Evolutionary conservation across 2,888 invertebrate genomes (phyloP).

Genomic region (Cordylochernes scorpioides): DNA sequence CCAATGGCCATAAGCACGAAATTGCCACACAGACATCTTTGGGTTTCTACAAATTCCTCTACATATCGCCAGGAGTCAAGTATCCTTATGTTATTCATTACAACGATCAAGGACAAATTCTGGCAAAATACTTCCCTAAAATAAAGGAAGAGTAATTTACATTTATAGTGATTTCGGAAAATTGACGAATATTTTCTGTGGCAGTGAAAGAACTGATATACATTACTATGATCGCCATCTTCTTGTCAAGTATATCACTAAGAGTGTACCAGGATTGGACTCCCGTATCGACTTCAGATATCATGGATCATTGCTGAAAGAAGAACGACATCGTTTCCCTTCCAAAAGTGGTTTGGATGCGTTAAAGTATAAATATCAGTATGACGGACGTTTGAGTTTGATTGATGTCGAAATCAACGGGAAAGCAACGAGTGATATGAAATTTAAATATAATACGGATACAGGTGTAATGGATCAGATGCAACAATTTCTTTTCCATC

Average conservation of each 20-base stretch:
- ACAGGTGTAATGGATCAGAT: constrained; percentile 54
- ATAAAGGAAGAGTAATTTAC: constrained; percentile 62
- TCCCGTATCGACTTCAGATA: constrained; percentile 16
- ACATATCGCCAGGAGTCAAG: constrained; percentile 42
- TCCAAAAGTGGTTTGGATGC: constrained; percentile 69
- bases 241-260: constrained; percentile 15
- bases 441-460: constrained; percentile 42
- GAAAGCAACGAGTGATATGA: constrained; percentile 12
- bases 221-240: constrained; percentile 16
- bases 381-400: constrained; percentile 30
- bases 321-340: constrained; percentile 42
- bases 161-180: constrained; percentile 58
- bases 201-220: constrained; percentile 19
- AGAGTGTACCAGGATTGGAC: constrained; percentile 15
- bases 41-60: constrained; percentile 52
- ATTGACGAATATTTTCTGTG: constrained; percentile 25
- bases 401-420: constrained; percentile 14
- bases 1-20: constrained; percentile 63
- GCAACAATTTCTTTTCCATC: constrained; percentile 46
- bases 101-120: constrained; percentile 49
- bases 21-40: constrained; percentile 73
- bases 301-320: constrained; percentile 17
- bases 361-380: constrained; percentile 71
- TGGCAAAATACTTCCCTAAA: constrained; percentile 69
- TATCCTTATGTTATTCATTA: constrained; percentile 64